Base-by-base conservation (phyloP, 2,113 vertebrate species). In the Lophotis ruficrista region DNA sequence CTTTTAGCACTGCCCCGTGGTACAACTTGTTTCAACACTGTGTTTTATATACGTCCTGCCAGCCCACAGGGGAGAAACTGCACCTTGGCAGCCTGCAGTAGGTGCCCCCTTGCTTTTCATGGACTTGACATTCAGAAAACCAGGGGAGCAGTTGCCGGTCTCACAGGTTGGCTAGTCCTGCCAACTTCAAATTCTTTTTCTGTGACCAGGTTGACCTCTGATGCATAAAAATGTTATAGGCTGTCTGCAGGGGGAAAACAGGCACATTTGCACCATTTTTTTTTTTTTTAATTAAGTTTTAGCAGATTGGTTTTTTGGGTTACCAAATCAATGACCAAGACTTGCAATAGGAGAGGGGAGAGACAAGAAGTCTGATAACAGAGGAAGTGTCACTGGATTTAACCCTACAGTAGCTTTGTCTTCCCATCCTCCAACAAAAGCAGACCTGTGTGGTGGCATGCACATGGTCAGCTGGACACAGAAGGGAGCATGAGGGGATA, bases 31-130 rank as follows among this genome's bases (percentile, higher is more conserved):
- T 77, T 61, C 93, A 57, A 1, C 92, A 78, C 89, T 86, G 95
- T 94, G 96, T 91, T 95, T 96, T 87, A 28, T 71, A 79, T 43
- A 3, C 83, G 13, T 64, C 85, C 90, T 83, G 88, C 60, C 78
- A 75, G 83, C 68, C 73, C 57, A 1, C 14, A 1, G 72, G 35
- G 72, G 50, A 51, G 73, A 51, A 19, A 11, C 41, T 54, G 83
- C 88, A 72, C 72, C 56, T 19, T n/a, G 72, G 83, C 57, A 58
- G 73, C 60, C 77, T 41, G 35, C 70, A 53, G 54, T 12, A 35
- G 68, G 24, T 27, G 53, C 17, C 27, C 41, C 23, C 31, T 48
- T 58, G 66, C n/a, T 96, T 78, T 62, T 57, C 45, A 1, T 6
- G 48, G 70, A 45, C 57, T 58, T 35, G 11, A 16, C 45, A 2